Conservation (phyloP, 2,888 invertebrate species). For the Formica aserva region DNA sequence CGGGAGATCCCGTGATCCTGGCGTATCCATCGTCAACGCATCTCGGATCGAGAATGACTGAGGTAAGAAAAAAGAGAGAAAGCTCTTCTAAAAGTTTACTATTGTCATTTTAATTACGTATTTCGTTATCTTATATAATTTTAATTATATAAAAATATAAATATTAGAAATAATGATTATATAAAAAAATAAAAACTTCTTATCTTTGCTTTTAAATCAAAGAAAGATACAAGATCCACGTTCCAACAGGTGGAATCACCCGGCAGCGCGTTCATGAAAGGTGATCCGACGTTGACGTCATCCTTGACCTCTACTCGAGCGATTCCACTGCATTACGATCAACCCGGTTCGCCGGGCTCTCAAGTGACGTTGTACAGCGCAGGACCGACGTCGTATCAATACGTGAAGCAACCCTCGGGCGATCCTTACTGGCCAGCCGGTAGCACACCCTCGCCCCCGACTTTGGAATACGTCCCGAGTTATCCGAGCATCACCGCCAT, state of each 20-base stretch:
- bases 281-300: constrained; percentile 90
- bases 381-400: constrained; percentile 87
- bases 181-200: neutral
- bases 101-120: neutral
- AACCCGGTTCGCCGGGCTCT: constrained; percentile 87
- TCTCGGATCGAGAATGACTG: constrained; percentile 74
- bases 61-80: constrained; percentile 70
- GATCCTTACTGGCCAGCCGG: constrained; percentile 77
- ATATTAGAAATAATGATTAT: neutral
- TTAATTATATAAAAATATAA: neutral
- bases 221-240: neutral
- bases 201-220: neutral
- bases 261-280: constrained; percentile 88
- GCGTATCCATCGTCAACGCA: constrained; percentile 79
- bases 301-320: constrained; percentile 86
- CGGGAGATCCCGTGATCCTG: constrained; percentile 78
- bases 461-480: constrained; percentile 81
- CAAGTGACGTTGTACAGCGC: constrained; percentile 89
- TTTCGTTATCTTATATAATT: neutral
- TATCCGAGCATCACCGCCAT: constrained; percentile 80
- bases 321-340: constrained; percentile 87
- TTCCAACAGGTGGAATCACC: constrained; percentile 84
- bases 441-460: constrained; percentile 74
- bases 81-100: neutral
- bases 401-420: constrained; percentile 86